Conservation (phyloP, 2,797 vertebrate genomes). For the Manis pentadactyla region DNA sequence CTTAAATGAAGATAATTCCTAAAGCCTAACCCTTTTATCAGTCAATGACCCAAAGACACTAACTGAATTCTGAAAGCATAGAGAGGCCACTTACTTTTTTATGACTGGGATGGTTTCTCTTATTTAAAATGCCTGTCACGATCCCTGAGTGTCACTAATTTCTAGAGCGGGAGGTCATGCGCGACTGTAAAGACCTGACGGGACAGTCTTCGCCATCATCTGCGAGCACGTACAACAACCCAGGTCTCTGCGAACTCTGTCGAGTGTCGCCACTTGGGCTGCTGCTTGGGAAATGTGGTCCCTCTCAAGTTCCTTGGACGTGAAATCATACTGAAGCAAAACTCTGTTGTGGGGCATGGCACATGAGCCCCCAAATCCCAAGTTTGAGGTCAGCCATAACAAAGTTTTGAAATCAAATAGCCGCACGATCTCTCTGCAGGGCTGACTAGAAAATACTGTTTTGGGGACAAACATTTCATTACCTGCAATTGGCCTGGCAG, state of each 20-base stretch:
- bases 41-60: rapidly evolving
- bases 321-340: slow-evolving; percentile 63
- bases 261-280: rapidly evolving
- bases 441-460: slow-evolving; percentile 63
- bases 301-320: slow-evolving; percentile 74
- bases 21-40: background rate
- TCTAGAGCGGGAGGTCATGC: background rate
- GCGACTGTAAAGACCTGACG: rapidly evolving
- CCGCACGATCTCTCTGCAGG: slow-evolving; percentile 64
- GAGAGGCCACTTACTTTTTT: background rate
- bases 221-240: background rate
- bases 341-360: slow-evolving; percentile 65
- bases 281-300: background rate
- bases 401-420: slow-evolving; percentile 77
- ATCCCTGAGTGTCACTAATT: background rate
- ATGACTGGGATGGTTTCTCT: background rate
- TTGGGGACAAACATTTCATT: slow-evolving; percentile 82
- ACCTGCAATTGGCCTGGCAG: slow-evolving; percentile 49
- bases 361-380: slow-evolving; percentile 61
- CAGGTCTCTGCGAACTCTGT: rapidly evolving
- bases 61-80: background rate
- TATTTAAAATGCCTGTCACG: background rate
- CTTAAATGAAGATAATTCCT: background rate
- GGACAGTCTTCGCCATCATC: background rate
- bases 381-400: slow-evolving; percentile 76